Base-by-base conservation (phyloP, 1,140 invertebrate genomes). In the Anthonomus grandis region DNA sequence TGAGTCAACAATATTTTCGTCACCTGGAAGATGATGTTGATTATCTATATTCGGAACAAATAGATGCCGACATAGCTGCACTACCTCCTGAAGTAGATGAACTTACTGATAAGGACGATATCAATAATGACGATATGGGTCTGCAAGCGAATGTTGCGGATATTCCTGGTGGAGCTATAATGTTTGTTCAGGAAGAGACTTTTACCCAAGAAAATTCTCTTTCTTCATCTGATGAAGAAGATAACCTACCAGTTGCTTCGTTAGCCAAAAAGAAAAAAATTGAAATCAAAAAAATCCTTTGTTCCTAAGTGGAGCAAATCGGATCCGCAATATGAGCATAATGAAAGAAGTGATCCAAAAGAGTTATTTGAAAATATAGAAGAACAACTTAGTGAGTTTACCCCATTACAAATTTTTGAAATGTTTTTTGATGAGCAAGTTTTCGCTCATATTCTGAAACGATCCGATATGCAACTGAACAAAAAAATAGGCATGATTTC, bases 61-160 rank as follows among this genome's bases (percentile, higher is more conserved):
- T 58, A 17, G 46, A 59, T 31, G 53, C 38, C 19, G 59, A 60
- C 23, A 59, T 50, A 9, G 22, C 52, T 42, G 45, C 44, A 38
- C 25, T 60, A 23, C 54, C 59, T 15, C 59, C 59, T 10, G 45
- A 58, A 27, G 59, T 60, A 12, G 59, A 51, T 31, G 59, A 57
- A n/a, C 37, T 59, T 13, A 60, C 59, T 5, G 36, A 58, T 41
- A 37, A 58, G 52, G 59, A 59, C 12, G 45, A 50, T 41, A 22
- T 50, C 19, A 23, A 54, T 23, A 50, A 58, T 25, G 54, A 38
- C 10, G 50, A 57, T 36, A 9, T 56, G 13, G 54, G 19, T 5
- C 15, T 17, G 10, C 47, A 31, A 15, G 24, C 3, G 12, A n/a
- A n/a, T n/a, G 24, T 57, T 8, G n/a, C 2, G 15, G 50, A 57